Evolutionary conservation across 2,113 vertebrate species (phyloP), one percentile per base, ranked within the genome.

Genomic region (Oophaga pumilio): DNA sequence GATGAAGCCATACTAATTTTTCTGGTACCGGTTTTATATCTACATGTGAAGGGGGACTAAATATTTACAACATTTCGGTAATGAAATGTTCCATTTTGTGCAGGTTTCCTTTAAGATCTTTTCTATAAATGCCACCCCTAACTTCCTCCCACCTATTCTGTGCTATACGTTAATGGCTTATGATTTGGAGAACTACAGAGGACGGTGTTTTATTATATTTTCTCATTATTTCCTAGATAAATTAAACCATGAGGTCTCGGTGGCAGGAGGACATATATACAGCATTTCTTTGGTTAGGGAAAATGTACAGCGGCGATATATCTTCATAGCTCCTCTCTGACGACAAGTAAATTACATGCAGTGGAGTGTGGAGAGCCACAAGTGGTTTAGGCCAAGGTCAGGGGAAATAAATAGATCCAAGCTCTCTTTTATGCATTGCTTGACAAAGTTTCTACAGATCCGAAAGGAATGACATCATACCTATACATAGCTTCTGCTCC

Each of bases 381-480:
- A 86, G 85, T 86, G 74, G 59, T 86, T 43, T 78, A 26, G 60
- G 57, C 49, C 76, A 86, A 86, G 76, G 71, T 76, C 84, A 85
- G 4, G 20, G 59, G 49, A 49, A 22, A 86, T 56, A 64, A 78
- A 86, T 52, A 56, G 62, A 78, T 86, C 20, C 49, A 24, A 14
- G 60, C 11, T 86, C 12, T 62, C 8, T 86, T 66, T 33, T 33
- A 76, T 62, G 33, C 84, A 85, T 49, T 28, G 60, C 14, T 18
- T 76, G 71, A 17, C 28, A 79, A 79, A 11, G 24, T 78, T 62
- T 60, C 18, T 76, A 9, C 33, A 77, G 20, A 24, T 20, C 77
- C 22, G 2, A 60, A 43, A 28, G n/a, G 33, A 86, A 62, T 85
- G 53, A 85, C 69, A 17, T 66, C 33, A 66, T 64, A 52, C n/a